Percentiles rank a stretch among this genome's conserved stretches.
phyloP scores from a whole-genome alignment of 2,888 invertebrate genomes.

The Tetrapedia diversipes region DNA sequence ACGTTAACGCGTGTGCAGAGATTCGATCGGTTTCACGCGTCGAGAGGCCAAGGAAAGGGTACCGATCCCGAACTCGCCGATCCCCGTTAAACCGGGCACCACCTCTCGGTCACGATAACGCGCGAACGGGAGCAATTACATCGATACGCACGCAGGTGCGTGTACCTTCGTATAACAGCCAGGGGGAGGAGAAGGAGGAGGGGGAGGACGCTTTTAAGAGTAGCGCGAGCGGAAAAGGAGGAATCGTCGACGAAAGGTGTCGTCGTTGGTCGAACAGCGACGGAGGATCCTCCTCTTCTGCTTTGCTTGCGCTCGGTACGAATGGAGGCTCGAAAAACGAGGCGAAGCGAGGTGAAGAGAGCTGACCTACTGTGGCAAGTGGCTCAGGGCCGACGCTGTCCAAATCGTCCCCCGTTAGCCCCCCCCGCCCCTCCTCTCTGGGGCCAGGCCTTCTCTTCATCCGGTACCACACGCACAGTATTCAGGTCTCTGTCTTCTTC shows the following conservation, averaged over 20 bases:
- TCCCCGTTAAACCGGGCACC: neutral
- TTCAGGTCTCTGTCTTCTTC: conserved; percentile 62
- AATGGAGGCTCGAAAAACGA: conserved; percentile 78
- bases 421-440: conserved; percentile 33
- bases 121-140: conserved; percentile 36
- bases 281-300: conserved; percentile 53
- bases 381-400: conserved; percentile 83
- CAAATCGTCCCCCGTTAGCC: conserved; percentile 76
- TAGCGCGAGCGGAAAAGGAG: conserved; percentile 44
- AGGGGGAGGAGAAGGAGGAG: neutral
- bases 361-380: conserved; percentile 83
- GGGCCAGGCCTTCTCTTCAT: conserved; percentile 55
- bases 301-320: conserved; percentile 67
- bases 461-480: conserved; percentile 67
- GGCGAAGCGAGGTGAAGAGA: conserved; percentile 81
- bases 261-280: conserved; percentile 53
- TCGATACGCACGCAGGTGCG: conserved; percentile 6
- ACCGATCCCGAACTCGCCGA: neutral
- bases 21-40: neutral
- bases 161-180: neutral
- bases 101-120: conserved; percentile 14
- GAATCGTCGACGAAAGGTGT: conserved; percentile 34
- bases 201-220: neutral
- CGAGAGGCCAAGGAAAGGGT: conserved; percentile 8
- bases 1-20: too few species aligned